phyloP scores from a whole-genome alignment of 2,113 vertebrate species.

The Scartelaos histophorus region DNA sequence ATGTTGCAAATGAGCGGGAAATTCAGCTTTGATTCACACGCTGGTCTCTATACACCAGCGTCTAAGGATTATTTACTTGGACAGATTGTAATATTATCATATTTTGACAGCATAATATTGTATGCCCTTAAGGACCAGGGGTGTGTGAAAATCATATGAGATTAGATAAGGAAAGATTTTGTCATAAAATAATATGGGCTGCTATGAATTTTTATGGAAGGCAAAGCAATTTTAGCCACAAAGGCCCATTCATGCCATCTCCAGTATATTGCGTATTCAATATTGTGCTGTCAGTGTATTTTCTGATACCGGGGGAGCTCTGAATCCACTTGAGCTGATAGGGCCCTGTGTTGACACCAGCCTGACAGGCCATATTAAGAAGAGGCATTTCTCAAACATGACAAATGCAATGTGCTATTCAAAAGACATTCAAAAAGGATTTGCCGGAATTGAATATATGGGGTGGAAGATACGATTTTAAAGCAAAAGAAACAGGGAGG shows the following conservation, averaged over 20 bases:
- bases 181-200: slow-evolving; percentile 1
- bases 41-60: neutral
- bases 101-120: slow-evolving; percentile 2
- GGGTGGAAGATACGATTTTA: neutral
- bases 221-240: slow-evolving; percentile 5
- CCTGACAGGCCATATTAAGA: slow-evolving; percentile 4
- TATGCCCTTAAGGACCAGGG: neutral
- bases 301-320: slow-evolving; percentile 1
- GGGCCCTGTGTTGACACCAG: neutral
- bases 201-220: neutral
- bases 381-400: slow-evolving; percentile 6
- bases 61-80: neutral
- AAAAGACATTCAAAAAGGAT: neutral
- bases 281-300: slow-evolving; percentile 3
- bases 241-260: slow-evolving; percentile 5
- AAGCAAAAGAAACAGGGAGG: neutral
- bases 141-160: neutral
- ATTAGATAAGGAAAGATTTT: slow-evolving; percentile 3
- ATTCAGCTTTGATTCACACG: neutral
- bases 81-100: neutral
- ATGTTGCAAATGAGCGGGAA: neutral
- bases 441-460: neutral
- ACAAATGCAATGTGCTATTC: neutral
- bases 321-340: slow-evolving; percentile 3
- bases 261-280: slow-evolving; percentile 1